Evolutionary conservation across 2,888 invertebrate species (phyloP), one percentile per base, ranked within the genome.

Genomic region (Clostera curtula): DNA sequence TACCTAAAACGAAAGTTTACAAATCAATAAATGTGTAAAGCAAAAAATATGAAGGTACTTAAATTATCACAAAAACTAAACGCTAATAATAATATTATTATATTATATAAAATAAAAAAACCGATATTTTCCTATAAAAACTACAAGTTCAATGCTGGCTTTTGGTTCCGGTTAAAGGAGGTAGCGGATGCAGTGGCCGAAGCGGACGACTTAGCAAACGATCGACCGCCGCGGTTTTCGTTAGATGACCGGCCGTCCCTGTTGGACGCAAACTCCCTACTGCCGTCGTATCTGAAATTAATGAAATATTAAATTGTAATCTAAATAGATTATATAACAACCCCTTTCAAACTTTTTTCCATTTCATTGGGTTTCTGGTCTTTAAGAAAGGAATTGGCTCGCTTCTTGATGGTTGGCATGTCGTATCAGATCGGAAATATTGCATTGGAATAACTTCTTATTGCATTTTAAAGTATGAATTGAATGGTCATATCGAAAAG

Each of bases 241-340:
- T 47, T 49, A 6, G 42, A 36, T 1, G 39, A 36, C 13, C 52
- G 47, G 4, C 52, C 48, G 4, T 60, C 52, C 31, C 55, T 49
- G 18, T 50, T 57, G 41, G 52, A 63, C 2, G 43, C 38, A 6
- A 50, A 26, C 24, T 69, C 70, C 2, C 51, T 61, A 25, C 65
- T 63, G 13, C 49, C 54, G 12, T 55, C 51, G 36, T 46, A 52
- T 27, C 62, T 62, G 40, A 2, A 36, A 33, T 8, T 23, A 6
- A 28, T 1, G 10, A 30, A 9, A 21, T 9, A 7, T 12, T n/a
- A 8, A 5, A 14, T 23, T 15, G 5, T 21, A 3, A 12, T 13
- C 23, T 16, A 13, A 9, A 20, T 25, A 16, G 9, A 12, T 25
- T 31, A n/a, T n/a, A n/a, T n/a, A n/a, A n/a, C n/a, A n/a, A n/a